phyloP scores from a whole-genome alignment of 2,888 invertebrate genomes.

The Dryadula phaetusa region DNA sequence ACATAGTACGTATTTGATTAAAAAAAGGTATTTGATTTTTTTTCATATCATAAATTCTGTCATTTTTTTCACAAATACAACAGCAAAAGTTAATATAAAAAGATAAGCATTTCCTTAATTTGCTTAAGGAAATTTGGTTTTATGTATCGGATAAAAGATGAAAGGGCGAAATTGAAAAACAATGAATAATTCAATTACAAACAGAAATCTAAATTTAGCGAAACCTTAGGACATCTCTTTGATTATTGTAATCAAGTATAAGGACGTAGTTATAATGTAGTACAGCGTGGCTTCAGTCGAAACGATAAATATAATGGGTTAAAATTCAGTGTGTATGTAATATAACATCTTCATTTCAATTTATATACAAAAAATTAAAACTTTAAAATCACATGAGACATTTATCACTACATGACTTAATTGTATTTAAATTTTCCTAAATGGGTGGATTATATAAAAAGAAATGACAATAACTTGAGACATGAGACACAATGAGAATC shows the following conservation, averaged over 20 bases:
- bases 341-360: no score
- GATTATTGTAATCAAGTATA: background rate
- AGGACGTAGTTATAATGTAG: background rate
- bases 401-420: no score
- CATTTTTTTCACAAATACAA: background rate
- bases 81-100: background rate
- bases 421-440: no score
- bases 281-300: background rate
- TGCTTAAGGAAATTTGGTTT: background rate
- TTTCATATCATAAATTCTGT: background rate
- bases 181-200: slow-evolving; percentile 14
- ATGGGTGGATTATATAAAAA: no score
- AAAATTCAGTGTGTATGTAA: no score
- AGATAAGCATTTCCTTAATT: background rate
- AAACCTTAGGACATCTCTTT: slow-evolving; percentile 11
- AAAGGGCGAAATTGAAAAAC: slow-evolving; percentile 7
- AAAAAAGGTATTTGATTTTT: no score
- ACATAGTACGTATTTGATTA: no score
- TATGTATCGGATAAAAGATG: background rate
- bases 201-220: slow-evolving; percentile 14
- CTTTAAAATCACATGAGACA: no score
- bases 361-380: no score
- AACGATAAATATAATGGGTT: background rate
- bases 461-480: no score
- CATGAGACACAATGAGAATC: no score